These are phyloP conservation scores for Mylabris phalerata DNA, from an alignment of 1,140 invertebrate genomes.

Conservation along the genomic window DNA sequence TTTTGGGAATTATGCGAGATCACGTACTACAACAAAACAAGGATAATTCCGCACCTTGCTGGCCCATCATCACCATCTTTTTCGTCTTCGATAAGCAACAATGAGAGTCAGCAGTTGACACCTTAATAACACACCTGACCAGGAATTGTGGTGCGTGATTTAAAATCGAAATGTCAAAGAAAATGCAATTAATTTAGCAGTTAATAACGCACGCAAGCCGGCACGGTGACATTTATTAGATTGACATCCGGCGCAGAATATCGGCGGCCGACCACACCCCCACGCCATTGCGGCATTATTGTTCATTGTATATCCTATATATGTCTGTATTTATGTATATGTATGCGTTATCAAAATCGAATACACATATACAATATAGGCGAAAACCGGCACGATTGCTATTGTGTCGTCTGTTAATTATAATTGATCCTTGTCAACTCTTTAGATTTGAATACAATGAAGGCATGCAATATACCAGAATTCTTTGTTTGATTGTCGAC, in stretches of 20 bases:
- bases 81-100: not conserved
- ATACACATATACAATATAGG: not conserved
- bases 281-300: conserved; percentile 24
- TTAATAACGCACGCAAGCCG: conserved; percentile 25
- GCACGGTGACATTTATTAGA: conserved; percentile 27
- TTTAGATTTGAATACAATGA: not conserved
- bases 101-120: conserved; percentile 3
- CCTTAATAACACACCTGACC: conserved; percentile 7
- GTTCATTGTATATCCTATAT: conserved; percentile 2
- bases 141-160: conserved; percentile 21
- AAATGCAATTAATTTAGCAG: conserved; percentile 28
- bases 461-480: no score
- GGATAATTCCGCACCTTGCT: no score
- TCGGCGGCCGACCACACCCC: conserved; percentile 9
- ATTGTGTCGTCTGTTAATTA: conserved; percentile 21
- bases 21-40: no score
- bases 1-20: no score
- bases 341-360: conserved; percentile 16
- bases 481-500: no score
- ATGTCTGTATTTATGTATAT: no score
- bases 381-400: conserved; percentile 11
- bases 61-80: no score
- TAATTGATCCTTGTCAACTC: conserved; percentile 22
- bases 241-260: conserved; percentile 25
- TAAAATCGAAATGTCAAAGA: conserved; percentile 23